Evolutionary conservation across 2,888 invertebrate genomes (phyloP).

Genomic region (Cataglyphis cursor): DNA sequence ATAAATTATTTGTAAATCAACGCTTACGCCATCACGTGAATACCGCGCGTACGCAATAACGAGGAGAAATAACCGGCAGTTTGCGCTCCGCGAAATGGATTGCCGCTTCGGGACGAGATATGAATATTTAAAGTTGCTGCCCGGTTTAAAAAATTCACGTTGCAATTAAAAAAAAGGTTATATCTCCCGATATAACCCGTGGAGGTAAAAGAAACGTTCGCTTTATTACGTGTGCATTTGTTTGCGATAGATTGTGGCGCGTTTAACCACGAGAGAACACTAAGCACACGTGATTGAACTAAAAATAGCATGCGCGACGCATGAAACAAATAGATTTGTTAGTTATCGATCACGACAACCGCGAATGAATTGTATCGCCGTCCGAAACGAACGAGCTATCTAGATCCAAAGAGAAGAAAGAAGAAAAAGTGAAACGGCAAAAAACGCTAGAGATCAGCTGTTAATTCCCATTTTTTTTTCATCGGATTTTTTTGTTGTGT

Average conservation of each 20-base stretch:
- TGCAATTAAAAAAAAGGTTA: slow-evolving; percentile 57
- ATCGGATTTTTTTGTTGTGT: not conserved
- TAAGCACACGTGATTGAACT: slow-evolving; percentile 30
- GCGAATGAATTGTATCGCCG: slow-evolving; percentile 47
- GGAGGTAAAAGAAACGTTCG: slow-evolving; percentile 48
- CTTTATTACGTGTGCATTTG: slow-evolving; percentile 64
- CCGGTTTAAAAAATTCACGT: slow-evolving; percentile 63
- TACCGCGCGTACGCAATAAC: slow-evolving; percentile 48
- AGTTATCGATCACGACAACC: slow-evolving; percentile 56
- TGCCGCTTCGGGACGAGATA: slow-evolving; percentile 51
- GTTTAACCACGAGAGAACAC: slow-evolving; percentile 62
- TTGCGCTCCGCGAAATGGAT: slow-evolving; percentile 43
- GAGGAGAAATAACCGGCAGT: slow-evolving; percentile 57
- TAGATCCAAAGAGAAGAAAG: not conserved
- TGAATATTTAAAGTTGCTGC: slow-evolving; percentile 53
- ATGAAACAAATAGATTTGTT: slow-evolving; percentile 59
- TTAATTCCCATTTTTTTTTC: slow-evolving; percentile 62
- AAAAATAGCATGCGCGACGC: slow-evolving; percentile 57
- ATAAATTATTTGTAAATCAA: slow-evolving; percentile 56
- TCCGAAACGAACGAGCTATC: slow-evolving; percentile 2
- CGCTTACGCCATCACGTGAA: slow-evolving; percentile 52
- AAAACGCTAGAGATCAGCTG: slow-evolving; percentile 31
- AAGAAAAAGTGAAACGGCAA: slow-evolving; percentile 30
- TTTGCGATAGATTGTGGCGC: slow-evolving; percentile 58
- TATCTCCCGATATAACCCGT: slow-evolving; percentile 25